Evolutionary conservation across 2,113 vertebrate species (phyloP).

Genomic region (Lepus americanus): DNA sequence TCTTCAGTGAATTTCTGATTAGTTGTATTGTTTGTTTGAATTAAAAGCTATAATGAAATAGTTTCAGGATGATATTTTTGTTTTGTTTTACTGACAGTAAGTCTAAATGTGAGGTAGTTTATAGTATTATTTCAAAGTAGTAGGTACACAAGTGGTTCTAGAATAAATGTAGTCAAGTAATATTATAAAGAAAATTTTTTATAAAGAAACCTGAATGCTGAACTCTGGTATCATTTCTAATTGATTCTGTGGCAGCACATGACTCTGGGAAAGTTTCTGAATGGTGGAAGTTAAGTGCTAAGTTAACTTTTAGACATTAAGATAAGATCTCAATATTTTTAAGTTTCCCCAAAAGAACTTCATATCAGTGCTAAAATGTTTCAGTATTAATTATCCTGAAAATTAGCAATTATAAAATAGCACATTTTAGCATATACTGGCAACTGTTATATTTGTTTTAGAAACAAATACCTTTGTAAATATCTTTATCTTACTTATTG

Average conservation of each 20-base stretch:
- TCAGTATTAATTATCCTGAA: neutral
- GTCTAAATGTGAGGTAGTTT: slow-evolving; percentile 30
- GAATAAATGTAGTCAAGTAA: slow-evolving; percentile 20
- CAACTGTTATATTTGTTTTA: slow-evolving; percentile 38
- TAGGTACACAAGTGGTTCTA: slow-evolving; percentile 1
- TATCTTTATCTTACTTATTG: slow-evolving; percentile 46
- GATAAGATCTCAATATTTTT: slow-evolving; percentile 14
- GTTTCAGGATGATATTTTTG: neutral
- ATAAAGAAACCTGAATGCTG: slow-evolving; percentile 41
- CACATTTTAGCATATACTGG: slow-evolving; percentile 34
- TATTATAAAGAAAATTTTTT: slow-evolving; percentile 42
- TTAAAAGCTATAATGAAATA: neutral
- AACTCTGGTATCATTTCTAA: slow-evolving; percentile 32
- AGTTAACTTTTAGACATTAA: slow-evolving; percentile 65
- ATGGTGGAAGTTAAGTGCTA: slow-evolving; percentile 34
- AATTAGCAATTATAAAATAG: slow-evolving; percentile 50
- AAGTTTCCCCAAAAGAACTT: slow-evolving; percentile 35
- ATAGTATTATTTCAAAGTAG: slow-evolving; percentile 60
- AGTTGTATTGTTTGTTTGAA: neutral
- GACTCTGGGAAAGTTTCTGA: slow-evolving; percentile 40
- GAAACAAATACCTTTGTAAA: slow-evolving; percentile 57
- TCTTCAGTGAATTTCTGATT: slow-evolving; percentile 17
- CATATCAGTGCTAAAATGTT: slow-evolving; percentile 29
- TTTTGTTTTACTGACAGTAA: neutral
- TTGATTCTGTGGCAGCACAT: neutral